Conservation (phyloP, 2,888 invertebrate genomes). For the Xestobium rufovillosum region DNA sequence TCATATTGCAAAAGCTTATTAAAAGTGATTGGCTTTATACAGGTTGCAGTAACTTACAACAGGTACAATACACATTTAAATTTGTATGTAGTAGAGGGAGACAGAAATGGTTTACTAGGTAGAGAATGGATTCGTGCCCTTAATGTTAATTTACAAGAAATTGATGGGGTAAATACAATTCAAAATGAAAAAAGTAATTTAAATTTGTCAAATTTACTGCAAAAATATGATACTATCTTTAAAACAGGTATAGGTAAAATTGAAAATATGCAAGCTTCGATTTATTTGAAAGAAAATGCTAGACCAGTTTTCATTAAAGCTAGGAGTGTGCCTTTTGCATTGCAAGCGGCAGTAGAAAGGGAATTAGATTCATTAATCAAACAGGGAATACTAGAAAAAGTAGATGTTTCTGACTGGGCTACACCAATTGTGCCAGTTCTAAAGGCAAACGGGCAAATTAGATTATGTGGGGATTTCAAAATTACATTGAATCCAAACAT, state of each 20-base stretch:
- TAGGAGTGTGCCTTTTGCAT: slow-evolving; percentile 4
- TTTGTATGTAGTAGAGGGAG: slow-evolving; percentile 2
- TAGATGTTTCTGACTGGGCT: neutral
- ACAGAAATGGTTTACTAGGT: slow-evolving; percentile 5
- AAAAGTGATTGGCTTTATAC: neutral
- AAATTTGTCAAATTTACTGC: slow-evolving; percentile 1
- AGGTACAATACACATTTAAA: neutral
- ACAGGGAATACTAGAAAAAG: slow-evolving; percentile 3
- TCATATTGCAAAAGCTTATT: neutral
- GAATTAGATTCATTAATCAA: neutral
- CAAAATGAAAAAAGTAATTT: neutral
- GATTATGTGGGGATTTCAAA: slow-evolving; percentile 2
- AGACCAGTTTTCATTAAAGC: slow-evolving; percentile 21
- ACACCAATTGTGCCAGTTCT: slow-evolving; percentile 2
- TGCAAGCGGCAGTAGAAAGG: neutral
- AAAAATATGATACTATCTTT: neutral
- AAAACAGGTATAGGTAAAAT: slow-evolving; percentile 2
- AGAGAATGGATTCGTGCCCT: slow-evolving; percentile 4
- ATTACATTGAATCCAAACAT: neutral
- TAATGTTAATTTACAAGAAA: neutral
- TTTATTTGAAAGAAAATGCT: slow-evolving; percentile 11
- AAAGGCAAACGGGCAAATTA: neutral
- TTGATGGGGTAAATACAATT: slow-evolving; percentile 4
- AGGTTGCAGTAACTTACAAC: neutral
- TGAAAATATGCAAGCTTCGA: slow-evolving; percentile 4